Percentiles rank a stretch among this genome's conserved stretches.
Evolutionary conservation across 2,113 vertebrate species (phyloP).

Genomic region (Centropristis striata): DNA sequence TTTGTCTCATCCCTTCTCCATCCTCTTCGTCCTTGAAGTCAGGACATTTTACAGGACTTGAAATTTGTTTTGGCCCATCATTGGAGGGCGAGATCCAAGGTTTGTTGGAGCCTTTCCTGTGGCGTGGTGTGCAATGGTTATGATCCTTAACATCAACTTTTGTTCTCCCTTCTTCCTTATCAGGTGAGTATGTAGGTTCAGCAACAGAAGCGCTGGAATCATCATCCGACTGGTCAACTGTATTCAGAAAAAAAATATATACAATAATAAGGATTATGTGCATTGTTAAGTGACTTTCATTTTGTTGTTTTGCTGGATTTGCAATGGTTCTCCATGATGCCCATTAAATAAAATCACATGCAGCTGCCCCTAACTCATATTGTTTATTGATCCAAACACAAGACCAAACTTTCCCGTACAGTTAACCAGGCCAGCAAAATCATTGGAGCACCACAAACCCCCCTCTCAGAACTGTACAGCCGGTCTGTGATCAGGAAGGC

Average conservation of each 20-base stretch:
- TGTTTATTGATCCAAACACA: too few relatives aligned
- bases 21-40: conserved; percentile 25
- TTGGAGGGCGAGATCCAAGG: conserved; percentile 56
- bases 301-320: neutral
- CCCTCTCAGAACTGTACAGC: too few relatives aligned
- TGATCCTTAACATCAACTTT: neutral
- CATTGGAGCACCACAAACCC: too few relatives aligned
- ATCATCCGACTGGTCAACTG: conserved; percentile 72
- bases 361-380: conserved; percentile 15
- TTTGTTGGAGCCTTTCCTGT: conserved; percentile 22
- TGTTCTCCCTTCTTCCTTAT: conserved; percentile 58
- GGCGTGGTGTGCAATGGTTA: conserved; percentile 2
- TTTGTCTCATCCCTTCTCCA: neutral
- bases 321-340: neutral
- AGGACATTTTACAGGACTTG: conserved; percentile 38
- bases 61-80: conserved; percentile 18
- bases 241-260: neutral
- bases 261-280: neutral
- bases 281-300: neutral
- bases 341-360: neutral
- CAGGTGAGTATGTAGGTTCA: conserved; percentile 47
- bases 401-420: too few relatives aligned
- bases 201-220: conserved; percentile 64
- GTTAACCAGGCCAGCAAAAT: too few relatives aligned
- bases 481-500: too few relatives aligned